Base-by-base conservation (phyloP, 2,113 vertebrate genomes). In the Caranx ignobilis region DNA sequence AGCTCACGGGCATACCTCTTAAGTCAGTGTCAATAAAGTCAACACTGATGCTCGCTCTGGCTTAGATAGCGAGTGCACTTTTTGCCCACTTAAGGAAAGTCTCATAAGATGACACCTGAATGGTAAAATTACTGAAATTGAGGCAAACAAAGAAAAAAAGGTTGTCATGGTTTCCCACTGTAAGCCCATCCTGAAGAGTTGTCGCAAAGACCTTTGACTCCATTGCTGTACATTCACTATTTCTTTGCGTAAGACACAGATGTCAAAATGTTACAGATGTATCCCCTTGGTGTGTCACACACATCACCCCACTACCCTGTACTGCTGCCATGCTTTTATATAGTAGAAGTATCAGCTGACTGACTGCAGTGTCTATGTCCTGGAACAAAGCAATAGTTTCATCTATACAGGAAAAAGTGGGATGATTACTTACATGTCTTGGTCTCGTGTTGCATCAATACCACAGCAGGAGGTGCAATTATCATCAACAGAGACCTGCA, bases 1-100 rank as follows among this genome's bases (percentile, higher is more conserved):
- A 84, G 81, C 69, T 68, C 45, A 68, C 18, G 82, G 79, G 65
- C 68, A 54, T 61, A 71, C 59, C 61, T 80, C 81, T 80, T 82
- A 71, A 75, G 73, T 85, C 84, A 61, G 39, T 78, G 81, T 82
- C 76, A 86, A 71, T 91, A 84, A 85, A 67, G 57, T 73, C 76
- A 77, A 60, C 26, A 52, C 65, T 70, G 55, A 68, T 48, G 56
- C 63, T 82, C 66, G 52, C 79, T 82, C 80, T 74, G 41, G 69
- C 41, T 79, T 26, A 45, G 11, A 61, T 63, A 71, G 47, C 12
- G 41, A 83, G 82, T 55, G 75, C 56, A 62, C 72, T 77, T 69
- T 82, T 37, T 16, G 65, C 41, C 7, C 66, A 75, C 74, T 86
- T 57, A 60, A 52, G 37, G 71, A 66, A 34, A 65, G 18, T n/a